Percentiles rank a stretch among this genome's conserved stretches.
These are phyloP conservation scores for Bombus confusus DNA, from an alignment of 1,140 invertebrate genomes.

Conservation along the genomic window DNA sequence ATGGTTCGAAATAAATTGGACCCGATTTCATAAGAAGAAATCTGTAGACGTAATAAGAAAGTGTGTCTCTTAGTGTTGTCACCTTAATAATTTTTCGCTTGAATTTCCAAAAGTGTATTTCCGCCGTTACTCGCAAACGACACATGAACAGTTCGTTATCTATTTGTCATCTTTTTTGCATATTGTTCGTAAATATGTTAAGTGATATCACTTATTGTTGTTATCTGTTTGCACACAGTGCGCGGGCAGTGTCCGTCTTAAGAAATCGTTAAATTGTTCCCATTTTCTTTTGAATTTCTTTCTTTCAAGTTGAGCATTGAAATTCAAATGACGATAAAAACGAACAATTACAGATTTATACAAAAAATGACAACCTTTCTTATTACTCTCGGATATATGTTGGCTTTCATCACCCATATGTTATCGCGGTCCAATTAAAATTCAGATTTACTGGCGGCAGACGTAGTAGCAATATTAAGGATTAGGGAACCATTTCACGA, in stretches of 20 bases:
- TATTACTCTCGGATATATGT: neutral
- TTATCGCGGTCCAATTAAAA: constrained; percentile 4
- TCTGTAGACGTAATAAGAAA: neutral
- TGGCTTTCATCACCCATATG: neutral
- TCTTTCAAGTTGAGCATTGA: neutral
- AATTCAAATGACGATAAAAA: neutral
- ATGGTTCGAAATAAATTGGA: neutral
- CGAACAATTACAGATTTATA: neutral
- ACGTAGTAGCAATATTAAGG: neutral
- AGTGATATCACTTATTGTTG: too few species aligned
- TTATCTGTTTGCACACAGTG: too few species aligned
- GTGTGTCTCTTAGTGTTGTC: neutral
- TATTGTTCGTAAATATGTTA: neutral
- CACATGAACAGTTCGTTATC: neutral
- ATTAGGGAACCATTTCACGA: neutral
- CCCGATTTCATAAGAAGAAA: neutral
- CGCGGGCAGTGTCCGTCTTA: neutral
- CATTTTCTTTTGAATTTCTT: neutral
- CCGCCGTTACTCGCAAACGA: neutral
- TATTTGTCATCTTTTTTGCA: too few species aligned
- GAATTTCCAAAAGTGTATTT: neutral
- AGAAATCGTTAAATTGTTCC: neutral
- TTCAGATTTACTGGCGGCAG: constrained; percentile 6
- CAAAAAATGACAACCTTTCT: neutral
- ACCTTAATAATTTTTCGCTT: neutral